Percentiles rank a stretch among this genome's conserved stretches.
These are phyloP conservation scores for Rhyacophila evoluta DNA, from an alignment of 2,888 invertebrate species.

Conservation along the genomic window DNA sequence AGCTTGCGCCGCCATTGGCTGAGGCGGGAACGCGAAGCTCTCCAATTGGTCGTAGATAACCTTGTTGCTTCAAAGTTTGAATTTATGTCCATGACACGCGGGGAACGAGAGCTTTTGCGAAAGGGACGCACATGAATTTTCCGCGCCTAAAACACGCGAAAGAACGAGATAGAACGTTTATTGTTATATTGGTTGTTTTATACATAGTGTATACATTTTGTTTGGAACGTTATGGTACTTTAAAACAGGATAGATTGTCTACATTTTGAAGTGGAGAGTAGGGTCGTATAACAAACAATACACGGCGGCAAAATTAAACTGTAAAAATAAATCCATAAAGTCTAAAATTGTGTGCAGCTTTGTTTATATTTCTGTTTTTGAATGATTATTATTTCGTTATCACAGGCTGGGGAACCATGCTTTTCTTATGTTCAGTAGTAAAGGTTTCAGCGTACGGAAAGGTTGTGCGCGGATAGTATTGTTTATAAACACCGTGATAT, in stretches of 20 bases:
- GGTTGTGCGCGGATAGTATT: conserved; percentile 42
- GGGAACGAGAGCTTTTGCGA: conserved; percentile 38
- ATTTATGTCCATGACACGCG: conserved; percentile 62
- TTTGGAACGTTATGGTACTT: conserved; percentile 47
- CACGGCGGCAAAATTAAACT: neutral
- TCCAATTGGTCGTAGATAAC: conserved; percentile 71
- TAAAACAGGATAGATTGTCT: conserved; percentile 51
- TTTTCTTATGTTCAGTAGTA: conserved; percentile 47
- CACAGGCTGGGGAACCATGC: conserved; percentile 46
- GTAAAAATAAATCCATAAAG: neutral
- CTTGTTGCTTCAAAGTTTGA: conserved; percentile 62
- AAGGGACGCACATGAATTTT: conserved; percentile 27
- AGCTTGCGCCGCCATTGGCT: conserved; percentile 68
- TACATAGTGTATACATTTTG: conserved; percentile 46
- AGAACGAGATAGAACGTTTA: conserved; percentile 37
- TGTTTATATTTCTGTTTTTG: conserved; percentile 19
- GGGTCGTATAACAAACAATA: conserved; percentile 15
- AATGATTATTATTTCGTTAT: conserved; percentile 48
- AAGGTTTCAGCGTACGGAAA: conserved; percentile 40
- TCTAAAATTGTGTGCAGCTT: conserved; percentile 12
- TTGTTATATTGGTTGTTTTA: conserved; percentile 11
- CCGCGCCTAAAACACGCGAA: neutral
- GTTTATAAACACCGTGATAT: neutral
- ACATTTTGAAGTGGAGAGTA: neutral
- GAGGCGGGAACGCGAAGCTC: conserved; percentile 63